A percentile compares a stretch with the other conserved stretches of the same genome.
phyloP scores from a whole-genome alignment of 1,140 invertebrate genomes.

The Venturia canescens region DNA sequence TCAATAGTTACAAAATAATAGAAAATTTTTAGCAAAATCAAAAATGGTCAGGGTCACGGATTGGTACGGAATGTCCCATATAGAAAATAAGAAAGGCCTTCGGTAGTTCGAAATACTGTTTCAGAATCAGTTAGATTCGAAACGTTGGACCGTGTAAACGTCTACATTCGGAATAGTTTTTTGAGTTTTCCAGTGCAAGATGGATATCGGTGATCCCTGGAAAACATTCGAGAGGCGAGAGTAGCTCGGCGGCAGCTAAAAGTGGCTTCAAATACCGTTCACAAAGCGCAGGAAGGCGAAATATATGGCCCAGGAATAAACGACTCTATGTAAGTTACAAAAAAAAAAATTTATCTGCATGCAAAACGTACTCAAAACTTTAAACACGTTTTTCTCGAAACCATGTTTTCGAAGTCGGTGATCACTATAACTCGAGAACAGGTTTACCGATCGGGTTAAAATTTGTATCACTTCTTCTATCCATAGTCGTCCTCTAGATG shows the following conservation, averaged over 20 bases:
- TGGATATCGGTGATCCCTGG: background rate
- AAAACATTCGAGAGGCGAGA: too few relatives aligned
- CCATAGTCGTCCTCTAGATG: too few relatives aligned
- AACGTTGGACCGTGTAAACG: background rate
- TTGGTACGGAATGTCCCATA: too few relatives aligned
- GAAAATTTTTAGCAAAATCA: too few relatives aligned
- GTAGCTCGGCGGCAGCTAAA: background rate
- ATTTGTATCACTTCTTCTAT: too few relatives aligned
- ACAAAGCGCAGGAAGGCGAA: constrained; percentile 1
- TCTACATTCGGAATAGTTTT: background rate
- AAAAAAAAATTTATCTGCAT: background rate
- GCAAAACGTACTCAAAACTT: constrained; percentile 4
- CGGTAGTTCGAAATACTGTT: constrained; percentile 2
- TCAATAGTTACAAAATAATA: too few relatives aligned
- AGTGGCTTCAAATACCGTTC: background rate
- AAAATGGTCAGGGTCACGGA: too few relatives aligned
- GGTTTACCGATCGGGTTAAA: too few relatives aligned
- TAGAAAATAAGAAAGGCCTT: background rate
- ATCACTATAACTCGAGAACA: too few relatives aligned
- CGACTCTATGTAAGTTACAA: constrained; percentile 4
- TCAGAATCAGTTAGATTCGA: background rate
- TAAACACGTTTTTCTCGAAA: too few relatives aligned
- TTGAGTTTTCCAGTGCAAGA: background rate
- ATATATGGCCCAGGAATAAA: background rate
- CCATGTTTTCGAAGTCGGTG: too few relatives aligned